Evolutionary conservation across 2,797 vertebrate species (phyloP).

Genomic region (Calcarius lapponicus): DNA sequence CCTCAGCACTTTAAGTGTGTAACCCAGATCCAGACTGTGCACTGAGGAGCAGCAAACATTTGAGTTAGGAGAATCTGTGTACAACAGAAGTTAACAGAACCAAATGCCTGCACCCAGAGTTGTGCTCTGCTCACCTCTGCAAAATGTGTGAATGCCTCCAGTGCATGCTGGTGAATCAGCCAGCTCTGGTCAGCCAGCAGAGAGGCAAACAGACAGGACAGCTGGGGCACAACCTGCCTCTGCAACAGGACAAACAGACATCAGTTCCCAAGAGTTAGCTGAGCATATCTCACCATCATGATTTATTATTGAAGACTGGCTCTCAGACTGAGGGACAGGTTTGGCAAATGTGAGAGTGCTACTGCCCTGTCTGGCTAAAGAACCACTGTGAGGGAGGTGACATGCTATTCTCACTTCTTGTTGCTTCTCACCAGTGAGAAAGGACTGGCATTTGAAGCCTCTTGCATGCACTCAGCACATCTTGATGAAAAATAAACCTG

Average conservation of each 20-base stretch:
- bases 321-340: not conserved
- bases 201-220: conserved; percentile 82
- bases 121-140: conserved; percentile 83
- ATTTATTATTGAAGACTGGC: not conserved
- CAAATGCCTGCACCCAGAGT: not conserved
- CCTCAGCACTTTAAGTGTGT: not conserved
- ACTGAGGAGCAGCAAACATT: not conserved
- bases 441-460: not conserved
- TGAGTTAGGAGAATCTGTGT: not conserved
- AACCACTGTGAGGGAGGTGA: not conserved
- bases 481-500: not conserved
- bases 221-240: conserved; percentile 82
- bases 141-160: conserved; percentile 91
- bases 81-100: not conserved
- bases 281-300: fast-evolving
- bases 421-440: not conserved
- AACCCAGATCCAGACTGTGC: not conserved
- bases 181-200: conserved; percentile 82
- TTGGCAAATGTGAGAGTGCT: not conserved
- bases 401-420: not conserved
- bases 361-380: not conserved
- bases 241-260: conserved; percentile 60
- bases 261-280: not conserved
- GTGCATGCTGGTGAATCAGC: conserved; percentile 86
- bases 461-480: not conserved